Conservation (phyloP, 2,888 invertebrate genomes). For the Himalopsyche kuldschensis region DNA sequence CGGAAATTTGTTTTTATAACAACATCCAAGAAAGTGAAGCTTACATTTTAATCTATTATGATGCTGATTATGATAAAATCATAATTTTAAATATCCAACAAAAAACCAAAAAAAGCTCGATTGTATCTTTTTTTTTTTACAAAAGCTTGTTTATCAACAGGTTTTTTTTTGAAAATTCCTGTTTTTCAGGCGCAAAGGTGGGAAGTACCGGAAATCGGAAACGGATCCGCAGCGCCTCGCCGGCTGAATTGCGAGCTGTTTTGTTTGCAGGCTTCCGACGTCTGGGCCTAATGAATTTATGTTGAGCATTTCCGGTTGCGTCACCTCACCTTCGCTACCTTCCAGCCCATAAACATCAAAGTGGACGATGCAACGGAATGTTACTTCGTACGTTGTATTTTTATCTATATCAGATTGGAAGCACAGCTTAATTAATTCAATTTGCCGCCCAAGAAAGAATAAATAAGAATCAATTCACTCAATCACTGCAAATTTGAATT, state of each 20-base stretch:
- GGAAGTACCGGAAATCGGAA: neutral
- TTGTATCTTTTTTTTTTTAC: too few species aligned
- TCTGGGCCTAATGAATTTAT: slow-evolving; percentile 12
- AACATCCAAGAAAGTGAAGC: too few species aligned
- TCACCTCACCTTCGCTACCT: neutral
- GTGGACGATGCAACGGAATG: neutral
- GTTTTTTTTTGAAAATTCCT: neutral
- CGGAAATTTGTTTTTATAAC: neutral
- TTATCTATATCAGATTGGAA: too few species aligned
- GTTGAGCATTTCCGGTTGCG: neutral
- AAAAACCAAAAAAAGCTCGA: too few species aligned
- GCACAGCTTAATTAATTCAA: too few species aligned
- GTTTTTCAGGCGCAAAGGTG: neutral
- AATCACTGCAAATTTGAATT: too few species aligned
- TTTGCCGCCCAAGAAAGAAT: too few species aligned
- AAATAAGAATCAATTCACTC: too few species aligned
- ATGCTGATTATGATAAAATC: too few species aligned
- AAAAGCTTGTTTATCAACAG: neutral
- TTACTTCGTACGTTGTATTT: neutral
- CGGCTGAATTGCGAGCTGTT: neutral
- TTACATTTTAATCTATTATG: too few species aligned
- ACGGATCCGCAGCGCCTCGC: neutral
- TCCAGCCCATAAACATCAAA: neutral
- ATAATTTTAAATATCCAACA: too few species aligned
- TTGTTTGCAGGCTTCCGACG: neutral